phyloP scores from a whole-genome alignment of 1,140 invertebrate genomes.

The Drosophila pseudoananassae region DNA sequence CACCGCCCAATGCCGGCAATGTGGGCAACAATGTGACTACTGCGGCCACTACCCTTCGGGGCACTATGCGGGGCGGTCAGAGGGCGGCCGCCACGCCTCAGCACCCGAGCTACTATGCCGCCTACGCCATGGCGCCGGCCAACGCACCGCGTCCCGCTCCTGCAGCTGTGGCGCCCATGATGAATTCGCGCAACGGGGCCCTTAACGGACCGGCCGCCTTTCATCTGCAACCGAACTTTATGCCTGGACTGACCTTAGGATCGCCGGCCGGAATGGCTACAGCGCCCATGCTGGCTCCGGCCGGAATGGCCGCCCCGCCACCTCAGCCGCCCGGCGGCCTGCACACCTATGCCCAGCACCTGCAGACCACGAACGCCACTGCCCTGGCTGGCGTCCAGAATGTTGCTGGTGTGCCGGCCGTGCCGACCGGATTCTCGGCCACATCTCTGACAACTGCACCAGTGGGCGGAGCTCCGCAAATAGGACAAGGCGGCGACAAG shows the following conservation, averaged over 20 bases:
- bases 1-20: slow-evolving; percentile 22
- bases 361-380: slow-evolving; percentile 46
- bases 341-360: slow-evolving; percentile 43
- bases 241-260: slow-evolving; percentile 34
- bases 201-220: slow-evolving; percentile 49
- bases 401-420: slow-evolving; percentile 22
- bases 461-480: background rate
- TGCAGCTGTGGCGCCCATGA: slow-evolving; percentile 48
- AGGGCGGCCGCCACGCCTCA: slow-evolving; percentile 46
- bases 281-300: slow-evolving; percentile 32
- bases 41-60: slow-evolving; percentile 31
- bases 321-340: slow-evolving; percentile 29
- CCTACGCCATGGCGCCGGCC: slow-evolving; percentile 40
- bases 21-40: slow-evolving; percentile 12
- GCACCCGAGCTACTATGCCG: slow-evolving; percentile 37
- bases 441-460: slow-evolving; percentile 26
- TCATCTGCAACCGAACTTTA: slow-evolving; percentile 41
- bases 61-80: slow-evolving; percentile 42
- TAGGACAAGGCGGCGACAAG: slow-evolving; percentile 35
- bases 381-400: slow-evolving; percentile 20
- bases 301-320: slow-evolving; percentile 21
- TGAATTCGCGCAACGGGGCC: slow-evolving; percentile 40
- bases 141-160: slow-evolving; percentile 37
- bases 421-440: slow-evolving; percentile 27
- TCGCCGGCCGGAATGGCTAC: slow-evolving; percentile 29